Evolutionary conservation across 2,888 invertebrate species (phyloP).

Genomic region (Piscicola geometra): DNA sequence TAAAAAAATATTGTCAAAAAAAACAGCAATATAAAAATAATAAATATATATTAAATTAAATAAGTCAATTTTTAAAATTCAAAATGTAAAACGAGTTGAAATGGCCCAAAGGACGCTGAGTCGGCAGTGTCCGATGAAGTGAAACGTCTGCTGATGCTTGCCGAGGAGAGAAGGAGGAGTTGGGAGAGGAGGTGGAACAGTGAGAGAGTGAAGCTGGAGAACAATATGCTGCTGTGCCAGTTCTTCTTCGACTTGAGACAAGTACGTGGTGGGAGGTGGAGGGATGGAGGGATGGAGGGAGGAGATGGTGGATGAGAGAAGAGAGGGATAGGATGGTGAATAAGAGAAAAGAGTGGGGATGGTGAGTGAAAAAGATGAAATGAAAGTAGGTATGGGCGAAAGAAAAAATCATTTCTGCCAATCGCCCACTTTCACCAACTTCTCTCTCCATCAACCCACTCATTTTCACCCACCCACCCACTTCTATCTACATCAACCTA

Average conservation of each 20-base stretch:
- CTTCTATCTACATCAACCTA: no score
- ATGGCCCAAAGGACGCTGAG: constrained; percentile 62
- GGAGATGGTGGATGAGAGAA: background rate
- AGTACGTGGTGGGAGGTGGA: no score
- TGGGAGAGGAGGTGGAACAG: constrained; percentile 66
- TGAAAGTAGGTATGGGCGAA: no score
- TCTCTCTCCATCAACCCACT: background rate
- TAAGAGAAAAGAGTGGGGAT: background rate
- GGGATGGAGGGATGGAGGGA: background rate
- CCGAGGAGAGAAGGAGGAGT: constrained; percentile 63
- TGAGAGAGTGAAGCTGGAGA: constrained; percentile 63
- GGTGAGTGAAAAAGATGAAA: background rate
- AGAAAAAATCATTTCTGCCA: no score
- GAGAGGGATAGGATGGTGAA: no score
- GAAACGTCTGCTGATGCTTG: constrained; percentile 64
- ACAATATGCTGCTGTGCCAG: constrained; percentile 64
- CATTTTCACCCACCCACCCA: no score
- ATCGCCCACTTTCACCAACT: no score
- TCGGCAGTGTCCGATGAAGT: constrained; percentile 67
- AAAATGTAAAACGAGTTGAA: background rate
- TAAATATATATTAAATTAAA: no score
- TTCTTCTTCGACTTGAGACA: constrained; percentile 66
- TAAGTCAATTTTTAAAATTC: no score
- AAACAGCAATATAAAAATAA: no score
- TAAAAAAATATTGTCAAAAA: no score